Base-by-base conservation (phyloP, 2,797 vertebrate genomes). In the Hypotaenidia philippensis region DNA sequence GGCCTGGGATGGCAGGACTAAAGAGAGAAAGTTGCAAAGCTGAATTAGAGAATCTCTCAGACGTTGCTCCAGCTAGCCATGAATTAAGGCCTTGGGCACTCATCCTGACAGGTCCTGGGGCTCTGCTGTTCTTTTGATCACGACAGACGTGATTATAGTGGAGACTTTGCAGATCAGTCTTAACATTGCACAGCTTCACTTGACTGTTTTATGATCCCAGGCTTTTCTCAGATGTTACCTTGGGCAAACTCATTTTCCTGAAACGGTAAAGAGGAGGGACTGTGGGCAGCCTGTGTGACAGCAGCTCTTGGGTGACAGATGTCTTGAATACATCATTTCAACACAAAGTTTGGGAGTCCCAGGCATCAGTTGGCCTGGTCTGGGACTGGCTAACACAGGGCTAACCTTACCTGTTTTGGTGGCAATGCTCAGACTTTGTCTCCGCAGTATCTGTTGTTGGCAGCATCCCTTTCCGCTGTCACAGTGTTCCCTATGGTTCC, bases 401-500 rank as follows among this genome's bases (percentile, higher is more conserved):
- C 5, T 78, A 32, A 32, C 72, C 59, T 76, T 59, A 45, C 45
- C 31, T 25, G n/a, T 55, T 85, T 6, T 8, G 36, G 52, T 69
- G 60, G 17, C 38, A 44, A 1, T 26, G 66, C 44, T 63, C 40
- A 64, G 63, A 16, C 32, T 76, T 79, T 44, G 32, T 81, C 36
- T 85, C 53, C 27, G 10, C 34, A 29, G 18, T 1, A 10, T 40
- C 55, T 71, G 20, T 26, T 91, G 55, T 36, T 76, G 64, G 59
- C 55, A 66, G 31, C 55, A 68, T 80, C 57, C 3, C 49, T 64
- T 84, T 77, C 50, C 27, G 0, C 56, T 65, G 31, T n/a, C n/a
- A 8, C 3, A 0, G 31, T 47, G 41, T 76, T 3, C 44, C 27
- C 0, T 1, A n/a, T n/a, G 60, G 56, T 29, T 1, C 3, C 60